Evolutionary conservation across 1,140 invertebrate genomes (phyloP), one percentile per base, ranked within the genome.

Genomic region (Bombus breviceps): DNA sequence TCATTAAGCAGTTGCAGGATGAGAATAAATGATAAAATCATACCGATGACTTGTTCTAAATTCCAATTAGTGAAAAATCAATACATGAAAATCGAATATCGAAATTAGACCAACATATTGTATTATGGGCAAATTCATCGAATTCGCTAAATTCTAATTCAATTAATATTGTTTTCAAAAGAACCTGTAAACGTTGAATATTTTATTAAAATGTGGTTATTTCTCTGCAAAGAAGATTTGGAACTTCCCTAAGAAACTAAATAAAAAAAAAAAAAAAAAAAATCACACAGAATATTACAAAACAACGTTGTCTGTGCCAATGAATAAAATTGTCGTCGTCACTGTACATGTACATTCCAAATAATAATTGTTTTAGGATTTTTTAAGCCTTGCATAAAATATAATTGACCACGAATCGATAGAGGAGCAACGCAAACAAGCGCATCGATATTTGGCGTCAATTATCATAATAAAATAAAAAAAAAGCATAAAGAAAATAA

Each of bases 361-460:
- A n/a, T 73, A 25, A 18, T 66, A 53, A 53, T 53, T 66, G 32
- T 47, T 72, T 72, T 72, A 43, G 28, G 39, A 34, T 53, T 47
- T 47, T 53, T 75, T 57, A 34, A 47, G 4, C 69, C 15, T 69
- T 37, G 12, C 41, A 25, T 15, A 13, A 59, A 57, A 64, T 32
- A 18, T 37, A 59, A 62, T 75, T 34, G 73, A 59, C 43, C 47
- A 59, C 25, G 66, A 39, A n/a, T 25, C 28, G 57, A 77, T 66
- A 32, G 9, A 57, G n/a, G 4, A 68, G 15, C 32, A 57, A 66
- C 9, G 28, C 28, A 13, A 80, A 72, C 32, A 9, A 39, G 57
- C 64, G 72, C 83, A 90, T 88, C 83, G 86, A 90, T 79, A 43
- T 85, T 79, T 83, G 83, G 86, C 73, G 89, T 90, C 89, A 90